Evolutionary conservation across 2,888 invertebrate genomes (phyloP).

Genomic region (Prosapia bicincta): DNA sequence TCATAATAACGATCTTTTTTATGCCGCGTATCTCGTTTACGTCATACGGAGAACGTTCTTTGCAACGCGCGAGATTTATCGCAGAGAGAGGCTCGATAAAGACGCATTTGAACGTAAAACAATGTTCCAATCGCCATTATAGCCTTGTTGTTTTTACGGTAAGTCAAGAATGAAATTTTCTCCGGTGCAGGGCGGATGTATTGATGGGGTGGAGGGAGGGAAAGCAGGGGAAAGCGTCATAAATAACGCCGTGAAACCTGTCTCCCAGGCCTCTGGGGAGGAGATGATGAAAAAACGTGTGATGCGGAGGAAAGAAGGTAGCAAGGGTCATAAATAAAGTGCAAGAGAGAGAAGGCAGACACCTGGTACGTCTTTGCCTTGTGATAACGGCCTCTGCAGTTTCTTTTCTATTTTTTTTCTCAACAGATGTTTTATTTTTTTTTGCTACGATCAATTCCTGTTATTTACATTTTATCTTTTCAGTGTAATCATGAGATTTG

Average conservation of each 20-base stretch:
- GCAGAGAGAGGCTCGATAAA: no score
- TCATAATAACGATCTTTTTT: no score
- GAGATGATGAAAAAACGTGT: conserved; percentile 46
- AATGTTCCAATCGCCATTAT: background rate
- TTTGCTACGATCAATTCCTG: background rate
- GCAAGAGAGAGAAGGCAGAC: conserved; percentile 11
- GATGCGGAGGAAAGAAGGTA: conserved; percentile 42
- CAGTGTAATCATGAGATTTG: no score
- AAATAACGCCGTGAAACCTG: conserved; percentile 35
- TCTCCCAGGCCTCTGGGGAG: conserved; percentile 42
- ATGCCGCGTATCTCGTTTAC: no score
- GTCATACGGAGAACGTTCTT: no score
- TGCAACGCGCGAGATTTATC: no score
- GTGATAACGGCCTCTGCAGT: conserved; percentile 8
- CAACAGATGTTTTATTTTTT: background rate
- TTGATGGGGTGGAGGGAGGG: conserved; percentile 4
- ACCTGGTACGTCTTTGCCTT: conserved; percentile 6
- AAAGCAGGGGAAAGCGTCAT: conserved; percentile 33
- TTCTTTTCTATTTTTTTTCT: conserved; percentile 1
- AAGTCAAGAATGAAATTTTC: conserved; percentile 2
- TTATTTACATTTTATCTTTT: background rate
- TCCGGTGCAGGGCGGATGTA: background rate
- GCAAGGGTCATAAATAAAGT: conserved; percentile 43
- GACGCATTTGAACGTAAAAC: background rate
- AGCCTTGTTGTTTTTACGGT: background rate